Base-by-base conservation (phyloP, 1,140 invertebrate genomes). In the Brachionus sp. region DNA sequence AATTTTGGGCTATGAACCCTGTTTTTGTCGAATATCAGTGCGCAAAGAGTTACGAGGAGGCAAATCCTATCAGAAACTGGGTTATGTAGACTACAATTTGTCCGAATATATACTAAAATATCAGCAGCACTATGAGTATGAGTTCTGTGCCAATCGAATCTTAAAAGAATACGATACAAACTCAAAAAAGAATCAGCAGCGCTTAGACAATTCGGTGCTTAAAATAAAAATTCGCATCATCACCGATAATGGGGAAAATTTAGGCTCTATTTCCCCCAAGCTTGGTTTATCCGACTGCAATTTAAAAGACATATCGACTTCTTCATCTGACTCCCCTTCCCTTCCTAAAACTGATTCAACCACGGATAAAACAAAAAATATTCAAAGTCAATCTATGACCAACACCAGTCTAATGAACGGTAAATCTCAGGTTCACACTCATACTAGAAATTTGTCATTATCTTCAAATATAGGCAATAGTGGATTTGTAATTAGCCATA, bases 31-130 rank as follows among this genome's bases (percentile, higher is more conserved):
- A 86, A 93, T 98, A 87, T 98, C 96, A 44, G 94, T 98, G 83
- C 91, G 96, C 87, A 97, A 96, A 93, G 93, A 94, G 89, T 86
- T 92, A 64, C 93, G 93, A 87, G 94, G 95, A 84, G 95, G 95
- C 73, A 92, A 93, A 85, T 94, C 94, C 85, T 96, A 94, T 91
- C 93, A 96, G 89, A 98, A 98, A 90, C 91, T 98, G 83, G 97
- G 97, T 42, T 98, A 96, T 91, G 95, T 93, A 84, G 96, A 98
- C 90, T 90, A 98, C 84, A 97, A 98, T 91, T 91, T 98, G 85
- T 94, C 96, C 37, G 95, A 98, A 91, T 95, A 95, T 90, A 96
- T 80, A 37, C 23, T 39, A 4, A 80, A 80, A 57, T 62, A 80
- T 29, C 46, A 80, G 46, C 46, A 78, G 37, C 29, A 37, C 13